These are phyloP conservation scores for Podotricha telesiphe DNA, from an alignment of 2,888 invertebrate species.

Conservation along the genomic window DNA sequence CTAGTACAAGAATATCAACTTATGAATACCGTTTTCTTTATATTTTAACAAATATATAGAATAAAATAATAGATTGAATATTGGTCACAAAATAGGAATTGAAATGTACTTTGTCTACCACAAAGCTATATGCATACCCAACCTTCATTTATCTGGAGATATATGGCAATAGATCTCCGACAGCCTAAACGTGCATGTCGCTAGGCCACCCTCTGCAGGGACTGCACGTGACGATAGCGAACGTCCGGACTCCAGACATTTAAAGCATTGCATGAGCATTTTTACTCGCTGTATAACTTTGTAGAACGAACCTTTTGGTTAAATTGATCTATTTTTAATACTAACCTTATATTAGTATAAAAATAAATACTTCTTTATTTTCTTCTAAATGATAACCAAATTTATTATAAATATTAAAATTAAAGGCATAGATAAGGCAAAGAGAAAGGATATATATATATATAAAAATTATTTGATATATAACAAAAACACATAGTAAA, in stretches of 20 bases:
- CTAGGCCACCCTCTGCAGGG: slow-evolving; percentile 19
- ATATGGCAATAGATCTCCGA: slow-evolving; percentile 23
- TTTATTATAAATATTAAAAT: no score
- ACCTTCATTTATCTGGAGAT: slow-evolving; percentile 12
- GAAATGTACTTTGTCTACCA: slow-evolving; percentile 2
- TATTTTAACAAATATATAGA: no score
- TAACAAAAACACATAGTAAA: no score
- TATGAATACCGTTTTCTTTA: no score
- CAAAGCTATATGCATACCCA: slow-evolving; percentile 5
- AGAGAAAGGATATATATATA: no score
- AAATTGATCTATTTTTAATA: not conserved
- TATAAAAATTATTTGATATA: no score
- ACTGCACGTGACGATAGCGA: slow-evolving; percentile 25
- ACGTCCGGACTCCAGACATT: slow-evolving; percentile 9
- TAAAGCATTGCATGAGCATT: slow-evolving; percentile 5
- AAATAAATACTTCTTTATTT: no score
- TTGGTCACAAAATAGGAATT: not conserved
- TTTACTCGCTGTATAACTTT: not conserved
- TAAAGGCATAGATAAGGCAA: no score
- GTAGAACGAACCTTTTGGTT: not conserved
- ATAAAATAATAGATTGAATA: not conserved
- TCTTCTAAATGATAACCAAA: no score
- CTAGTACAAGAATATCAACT: no score
- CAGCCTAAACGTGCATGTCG: slow-evolving; percentile 24
- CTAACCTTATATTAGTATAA: no score